Percentiles rank a stretch among this genome's conserved stretches.
phyloP scores from a whole-genome alignment of 2,797 vertebrate species.

The Pseudochromis fuscus region DNA sequence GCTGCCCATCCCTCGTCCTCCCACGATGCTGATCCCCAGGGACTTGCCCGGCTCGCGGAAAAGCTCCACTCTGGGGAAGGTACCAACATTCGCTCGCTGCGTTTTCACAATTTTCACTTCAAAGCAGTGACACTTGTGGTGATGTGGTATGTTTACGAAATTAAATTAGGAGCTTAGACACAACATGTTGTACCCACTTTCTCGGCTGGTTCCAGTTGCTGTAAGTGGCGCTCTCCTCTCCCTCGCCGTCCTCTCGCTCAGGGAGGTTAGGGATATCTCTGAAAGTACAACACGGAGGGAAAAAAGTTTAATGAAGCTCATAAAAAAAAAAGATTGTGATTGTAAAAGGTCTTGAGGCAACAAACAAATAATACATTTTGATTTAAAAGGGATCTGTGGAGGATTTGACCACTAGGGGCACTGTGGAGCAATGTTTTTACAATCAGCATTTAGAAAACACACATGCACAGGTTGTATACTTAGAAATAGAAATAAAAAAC shows the following conservation, averaged over 20 bases:
- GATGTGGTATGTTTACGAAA: constrained; percentile 23
- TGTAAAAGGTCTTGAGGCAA: not conserved
- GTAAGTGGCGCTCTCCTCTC: constrained; percentile 93
- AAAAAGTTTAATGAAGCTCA: not conserved
- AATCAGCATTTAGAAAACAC: too few species aligned
- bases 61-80: constrained; percentile 90
- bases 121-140: constrained; percentile 13
- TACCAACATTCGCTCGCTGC: not conserved
- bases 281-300: not conserved
- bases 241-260: constrained; percentile 98
- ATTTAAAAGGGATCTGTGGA: not conserved
- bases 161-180: constrained; percentile 4
- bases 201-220: constrained; percentile 95
- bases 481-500: too few species aligned
- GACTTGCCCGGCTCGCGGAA: constrained; percentile 94
- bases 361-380: not conserved
- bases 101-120: constrained; percentile 32
- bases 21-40: constrained; percentile 97
- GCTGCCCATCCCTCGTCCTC: constrained; percentile 98
- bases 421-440: not conserved
- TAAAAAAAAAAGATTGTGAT: not conserved
- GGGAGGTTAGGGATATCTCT: constrained; percentile 91
- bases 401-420: not conserved
- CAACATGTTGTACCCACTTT: constrained; percentile 83
- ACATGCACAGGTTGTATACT: too few species aligned